Evolutionary conservation across 2,888 invertebrate species (phyloP).

Genomic region (Melieria crassipennis): DNA sequence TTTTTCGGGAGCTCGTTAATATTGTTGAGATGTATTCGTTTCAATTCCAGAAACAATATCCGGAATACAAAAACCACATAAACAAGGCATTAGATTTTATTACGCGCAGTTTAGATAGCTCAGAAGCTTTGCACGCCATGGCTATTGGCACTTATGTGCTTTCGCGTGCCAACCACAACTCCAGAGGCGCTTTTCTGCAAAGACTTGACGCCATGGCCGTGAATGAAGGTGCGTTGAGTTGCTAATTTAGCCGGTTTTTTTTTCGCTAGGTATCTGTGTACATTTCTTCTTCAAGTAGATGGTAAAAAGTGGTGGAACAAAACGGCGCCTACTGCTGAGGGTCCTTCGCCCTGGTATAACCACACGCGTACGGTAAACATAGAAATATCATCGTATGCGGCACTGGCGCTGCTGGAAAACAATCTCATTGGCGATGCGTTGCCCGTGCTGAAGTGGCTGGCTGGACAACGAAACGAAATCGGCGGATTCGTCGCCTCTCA

Average conservation of each 20-base stretch:
- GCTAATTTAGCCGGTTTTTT: background rate
- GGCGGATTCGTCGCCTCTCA: slow-evolving; percentile 83
- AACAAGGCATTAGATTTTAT: slow-evolving; percentile 84
- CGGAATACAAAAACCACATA: slow-evolving; percentile 71
- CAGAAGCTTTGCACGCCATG: slow-evolving; percentile 77
- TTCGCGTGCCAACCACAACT: slow-evolving; percentile 77
- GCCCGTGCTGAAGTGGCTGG: slow-evolving; percentile 77
- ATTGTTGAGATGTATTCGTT: slow-evolving; percentile 56
- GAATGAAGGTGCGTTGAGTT: slow-evolving; percentile 57
- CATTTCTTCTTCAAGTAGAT: slow-evolving; percentile 47
- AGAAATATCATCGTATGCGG: slow-evolving; percentile 89
- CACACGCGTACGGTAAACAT: slow-evolving; percentile 76
- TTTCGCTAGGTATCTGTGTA: background rate
- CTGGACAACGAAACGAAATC: slow-evolving; percentile 72
- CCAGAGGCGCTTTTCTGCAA: slow-evolving; percentile 75
- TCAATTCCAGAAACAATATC: slow-evolving; percentile 54
- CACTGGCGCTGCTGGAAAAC: slow-evolving; percentile 76
- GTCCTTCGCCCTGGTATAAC: slow-evolving; percentile 74
- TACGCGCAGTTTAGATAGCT: slow-evolving; percentile 73
- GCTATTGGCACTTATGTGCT: slow-evolving; percentile 83
- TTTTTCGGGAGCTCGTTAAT: background rate
- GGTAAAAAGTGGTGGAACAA: slow-evolving; percentile 88
- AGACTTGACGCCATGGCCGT: slow-evolving; percentile 69
- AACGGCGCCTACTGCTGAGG: slow-evolving; percentile 68
- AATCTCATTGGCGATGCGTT: slow-evolving; percentile 63